Conservation (phyloP, 2,888 invertebrate genomes). For the Steinernema carpocapsae region DNA sequence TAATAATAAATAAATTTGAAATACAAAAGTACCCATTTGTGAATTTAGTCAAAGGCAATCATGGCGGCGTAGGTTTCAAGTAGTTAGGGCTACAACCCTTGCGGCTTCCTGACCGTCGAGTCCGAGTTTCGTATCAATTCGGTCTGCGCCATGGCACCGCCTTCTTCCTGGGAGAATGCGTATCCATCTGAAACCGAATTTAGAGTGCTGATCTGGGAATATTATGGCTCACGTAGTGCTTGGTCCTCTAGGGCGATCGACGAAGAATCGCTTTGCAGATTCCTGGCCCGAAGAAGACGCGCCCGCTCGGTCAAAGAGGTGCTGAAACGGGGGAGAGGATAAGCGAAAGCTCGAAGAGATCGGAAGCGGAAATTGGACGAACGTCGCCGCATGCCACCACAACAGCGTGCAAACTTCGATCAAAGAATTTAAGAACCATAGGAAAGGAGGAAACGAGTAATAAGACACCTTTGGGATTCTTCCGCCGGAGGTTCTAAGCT, state of each 20-base stretch:
- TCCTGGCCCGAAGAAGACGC: background rate
- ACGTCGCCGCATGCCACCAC: too few species aligned
- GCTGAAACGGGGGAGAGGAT: background rate
- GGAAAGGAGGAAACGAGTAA: background rate
- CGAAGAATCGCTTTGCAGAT: background rate
- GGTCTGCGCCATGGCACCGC: conserved; percentile 83
- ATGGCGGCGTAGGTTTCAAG: background rate
- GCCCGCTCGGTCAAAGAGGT: background rate
- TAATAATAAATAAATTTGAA: too few species aligned
- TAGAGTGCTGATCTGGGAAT: background rate
- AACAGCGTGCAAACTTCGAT: background rate
- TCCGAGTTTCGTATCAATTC: conserved; percentile 89
- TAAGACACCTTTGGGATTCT: conserved; percentile 24
- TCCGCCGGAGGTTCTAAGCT: background rate
- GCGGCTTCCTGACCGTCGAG: conserved; percentile 54
- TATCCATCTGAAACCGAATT: conserved; percentile 75
- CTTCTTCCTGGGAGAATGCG: conserved; percentile 99
- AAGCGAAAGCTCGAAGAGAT: background rate
- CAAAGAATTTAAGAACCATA: background rate
- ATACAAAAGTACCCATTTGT: background rate
- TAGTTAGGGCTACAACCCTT: conserved; percentile 42
- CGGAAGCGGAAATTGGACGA: too few species aligned
- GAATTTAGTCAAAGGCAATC: background rate
- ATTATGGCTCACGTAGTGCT: background rate
- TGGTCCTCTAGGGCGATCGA: too few species aligned